Base-by-base conservation (phyloP, 35 echinoderm and acorn worm genomes). In the Strongylocentrotus purpuratus region DNA sequence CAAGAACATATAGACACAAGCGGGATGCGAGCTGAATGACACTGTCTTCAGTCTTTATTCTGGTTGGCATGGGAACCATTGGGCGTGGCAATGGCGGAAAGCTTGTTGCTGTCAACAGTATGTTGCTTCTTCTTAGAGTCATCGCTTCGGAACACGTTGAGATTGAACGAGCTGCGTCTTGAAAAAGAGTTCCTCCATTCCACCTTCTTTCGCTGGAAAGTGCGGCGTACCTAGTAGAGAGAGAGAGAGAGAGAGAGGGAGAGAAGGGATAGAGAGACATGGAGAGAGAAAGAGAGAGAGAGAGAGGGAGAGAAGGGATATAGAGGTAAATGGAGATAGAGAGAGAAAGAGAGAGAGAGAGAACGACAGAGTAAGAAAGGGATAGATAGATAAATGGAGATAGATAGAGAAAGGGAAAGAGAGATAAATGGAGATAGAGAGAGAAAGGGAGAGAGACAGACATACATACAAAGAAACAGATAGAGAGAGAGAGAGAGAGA, bases 81-180 rank as follows among this genome's bases (percentile, higher is more conserved):
- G 32, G 87, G 87, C 32, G 87, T 33, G 87, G 32, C 45, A 45
- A 46, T 46, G 87, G 87, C 48, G 32, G 91, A 93, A 13, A 93
- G 48, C 28, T 28, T 47, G 91, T 93, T 58, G 17, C 13, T 93
- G 20, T 93, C 91, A 10, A 33, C 91, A 1, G 32, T 93, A 8
- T 93, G 9, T 55, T 35, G 90, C 31, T 58, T 93, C 91, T 58
- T 93, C 91, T 58, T 93, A 5, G 87, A 89, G 87, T 93, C 91
- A 32, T 93, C 91, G 48, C 91, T 93, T 58, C 48, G 91, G 32
- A 50, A 93, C 15, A 25, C 46, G 17, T 46, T 47, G 48, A 93
- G 45, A 93, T 93, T 93, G 91, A 58, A 93, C 0, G 91, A 48
- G 48, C n/a, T 93, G 22, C 91, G 91, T 20, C 91, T 20, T 25